Base-by-base conservation (phyloP, 2,113 vertebrate species). In the Leptobrachium ailaonicum region DNA sequence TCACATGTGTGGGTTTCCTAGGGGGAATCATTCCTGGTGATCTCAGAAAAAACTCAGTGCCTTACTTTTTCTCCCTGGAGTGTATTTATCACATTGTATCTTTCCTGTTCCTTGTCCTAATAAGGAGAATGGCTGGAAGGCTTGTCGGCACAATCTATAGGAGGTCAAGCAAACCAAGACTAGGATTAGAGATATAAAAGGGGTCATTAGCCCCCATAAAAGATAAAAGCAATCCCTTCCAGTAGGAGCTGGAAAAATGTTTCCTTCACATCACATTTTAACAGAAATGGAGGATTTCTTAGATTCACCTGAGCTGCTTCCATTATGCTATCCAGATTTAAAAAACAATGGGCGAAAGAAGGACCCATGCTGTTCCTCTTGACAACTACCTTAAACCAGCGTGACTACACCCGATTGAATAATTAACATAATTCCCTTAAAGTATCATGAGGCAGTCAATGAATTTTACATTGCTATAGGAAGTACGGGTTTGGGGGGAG, bases 1-100 rank as follows among this genome's bases (percentile, higher is more conserved):
- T 77, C 13, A 77, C 42, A 77, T 77, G 75, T 77, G 75, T 69
- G 63, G 75, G 66, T 77, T 77, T 77, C 75, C 75, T 77, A 53
- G 6, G 75, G 75, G 75, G 42, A 32, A 77, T 77, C 50, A 43
- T 77, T 68, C 75, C 75, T 77, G 66, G 64, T 68, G 66, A 69
- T 77, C 75, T 69, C 75, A 69, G 64, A 77, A 44, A 77, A 77
- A 77, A 63, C 75, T 58, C 64, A 68, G 40, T 77, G 47, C 75
- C 67, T 68, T 53, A 56, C 75, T 56, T 77, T 41, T 43, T 13
- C 3, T 77, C 75, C 75, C 50, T 58, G 66, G 50, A 77, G 75
- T 54, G 66, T 77, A 50, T 77, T 77, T 77, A 77, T 69, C 41
- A 77, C 64, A 63, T 14, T 58, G 75, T 69, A 77, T 54, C 75